phyloP scores from a whole-genome alignment of 2,888 invertebrate species.

The Drosophila eohydei region DNA sequence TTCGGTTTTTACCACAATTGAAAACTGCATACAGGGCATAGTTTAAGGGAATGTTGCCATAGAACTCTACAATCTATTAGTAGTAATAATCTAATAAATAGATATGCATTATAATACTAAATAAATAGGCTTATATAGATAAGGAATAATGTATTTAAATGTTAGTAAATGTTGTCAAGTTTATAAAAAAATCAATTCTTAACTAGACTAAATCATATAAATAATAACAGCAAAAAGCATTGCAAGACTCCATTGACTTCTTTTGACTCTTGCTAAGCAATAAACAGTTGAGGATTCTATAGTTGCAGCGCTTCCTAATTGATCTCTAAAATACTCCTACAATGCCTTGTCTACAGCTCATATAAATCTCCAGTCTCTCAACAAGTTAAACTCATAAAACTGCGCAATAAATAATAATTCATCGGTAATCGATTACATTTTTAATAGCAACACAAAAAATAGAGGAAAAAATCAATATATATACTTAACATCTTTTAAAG shows the following conservation, averaged over 20 bases:
- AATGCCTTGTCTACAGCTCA: not conserved
- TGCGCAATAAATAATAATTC: slow-evolving; percentile 6
- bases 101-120: too few species aligned
- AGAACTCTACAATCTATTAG: not conserved
- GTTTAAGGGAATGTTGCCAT: not conserved
- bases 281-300: too few species aligned
- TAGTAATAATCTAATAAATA: too few species aligned
- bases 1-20: not conserved
- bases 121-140: too few species aligned
- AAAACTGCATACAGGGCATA: not conserved
- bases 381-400: not conserved
- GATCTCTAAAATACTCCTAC: not conserved
- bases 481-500: not conserved
- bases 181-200: too few species aligned
- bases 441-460: not conserved
- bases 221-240: too few species aligned
- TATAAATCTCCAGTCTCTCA: slow-evolving; percentile 1
- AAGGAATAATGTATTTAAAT: too few species aligned
- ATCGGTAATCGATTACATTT: slow-evolving; percentile 4
- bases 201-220: too few species aligned
- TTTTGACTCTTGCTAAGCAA: too few species aligned
- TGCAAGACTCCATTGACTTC: too few species aligned
- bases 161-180: too few species aligned
- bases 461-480: not conserved
- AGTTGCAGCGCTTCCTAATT: not conserved